Percentiles rank a stretch among this genome's conserved stretches.
Conservation (phyloP, 2,888 invertebrate species). For the Bombylius major region DNA sequence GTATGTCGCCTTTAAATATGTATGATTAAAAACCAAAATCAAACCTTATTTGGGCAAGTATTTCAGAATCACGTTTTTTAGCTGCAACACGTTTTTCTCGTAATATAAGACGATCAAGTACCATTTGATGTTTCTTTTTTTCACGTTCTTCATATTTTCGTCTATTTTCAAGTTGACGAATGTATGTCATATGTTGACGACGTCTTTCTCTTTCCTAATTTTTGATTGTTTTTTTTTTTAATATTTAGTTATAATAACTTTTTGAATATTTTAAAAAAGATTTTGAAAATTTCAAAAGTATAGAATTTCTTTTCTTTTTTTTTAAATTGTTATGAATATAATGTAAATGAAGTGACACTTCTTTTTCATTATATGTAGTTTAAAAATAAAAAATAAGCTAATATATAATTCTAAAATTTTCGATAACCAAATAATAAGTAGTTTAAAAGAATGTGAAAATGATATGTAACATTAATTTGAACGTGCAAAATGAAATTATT, state of each 20-base stretch:
- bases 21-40: no score
- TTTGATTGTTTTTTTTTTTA: neutral
- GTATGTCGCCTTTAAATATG: conserved; percentile 13
- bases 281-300: neutral
- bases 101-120: conserved; percentile 71
- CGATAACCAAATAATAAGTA: neutral
- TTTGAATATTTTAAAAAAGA: neutral
- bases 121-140: conserved; percentile 47
- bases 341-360: no score
- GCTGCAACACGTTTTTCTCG: conserved; percentile 73
- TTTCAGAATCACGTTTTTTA: conserved; percentile 55
- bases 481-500: no score
- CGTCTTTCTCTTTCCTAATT: conserved; percentile 75
- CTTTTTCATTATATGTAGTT: neutral
- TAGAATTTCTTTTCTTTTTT: no score
- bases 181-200: conserved; percentile 79
- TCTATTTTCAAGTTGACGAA: conserved; percentile 74
- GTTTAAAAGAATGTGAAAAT: no score
- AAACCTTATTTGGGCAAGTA: conserved; percentile 49
- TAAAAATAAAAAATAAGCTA: neutral
- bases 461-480: no score
- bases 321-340: neutral
- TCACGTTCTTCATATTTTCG: conserved; percentile 80
- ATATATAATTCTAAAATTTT: neutral
- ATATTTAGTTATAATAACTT: neutral